Conservation (phyloP, 2,113 vertebrate genomes). For the Onychostoma macrolepis region DNA sequence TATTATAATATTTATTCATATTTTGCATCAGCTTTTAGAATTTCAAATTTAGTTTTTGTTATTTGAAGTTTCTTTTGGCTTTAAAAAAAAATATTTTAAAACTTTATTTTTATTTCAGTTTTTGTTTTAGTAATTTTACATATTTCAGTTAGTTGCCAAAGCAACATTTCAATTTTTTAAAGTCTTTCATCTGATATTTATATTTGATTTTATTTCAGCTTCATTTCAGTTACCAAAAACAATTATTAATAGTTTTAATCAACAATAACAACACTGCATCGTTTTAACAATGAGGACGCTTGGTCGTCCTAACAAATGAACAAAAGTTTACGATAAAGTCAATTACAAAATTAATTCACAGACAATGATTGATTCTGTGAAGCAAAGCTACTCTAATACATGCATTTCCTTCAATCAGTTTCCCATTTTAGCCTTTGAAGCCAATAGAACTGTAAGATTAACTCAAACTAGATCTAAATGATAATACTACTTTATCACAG, state of each 20-base stretch:
- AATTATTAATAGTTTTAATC: background rate
- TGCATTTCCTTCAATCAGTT: background rate
- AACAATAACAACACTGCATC: background rate
- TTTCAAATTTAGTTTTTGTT: background rate
- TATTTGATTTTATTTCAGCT: background rate
- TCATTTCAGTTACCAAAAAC: background rate
- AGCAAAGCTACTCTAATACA: background rate
- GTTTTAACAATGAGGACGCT: too few relatives aligned
- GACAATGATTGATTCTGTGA: too few relatives aligned
- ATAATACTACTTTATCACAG: background rate
- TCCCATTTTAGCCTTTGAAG: background rate
- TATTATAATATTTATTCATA: background rate
- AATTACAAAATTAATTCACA: background rate
- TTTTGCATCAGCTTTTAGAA: background rate
- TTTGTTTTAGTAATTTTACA: background rate
- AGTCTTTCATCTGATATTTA: too few relatives aligned
- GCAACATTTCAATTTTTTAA: too few relatives aligned
- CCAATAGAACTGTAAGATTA: background rate
- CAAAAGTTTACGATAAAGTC: background rate
- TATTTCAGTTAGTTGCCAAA: too few relatives aligned
- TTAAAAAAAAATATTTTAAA: background rate
- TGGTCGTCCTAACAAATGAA: background rate
- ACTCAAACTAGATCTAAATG: background rate
- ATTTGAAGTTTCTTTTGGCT: background rate
- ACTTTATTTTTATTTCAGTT: background rate